Conservation (phyloP, 2,113 vertebrate genomes). For the Oceanodroma tethys region DNA sequence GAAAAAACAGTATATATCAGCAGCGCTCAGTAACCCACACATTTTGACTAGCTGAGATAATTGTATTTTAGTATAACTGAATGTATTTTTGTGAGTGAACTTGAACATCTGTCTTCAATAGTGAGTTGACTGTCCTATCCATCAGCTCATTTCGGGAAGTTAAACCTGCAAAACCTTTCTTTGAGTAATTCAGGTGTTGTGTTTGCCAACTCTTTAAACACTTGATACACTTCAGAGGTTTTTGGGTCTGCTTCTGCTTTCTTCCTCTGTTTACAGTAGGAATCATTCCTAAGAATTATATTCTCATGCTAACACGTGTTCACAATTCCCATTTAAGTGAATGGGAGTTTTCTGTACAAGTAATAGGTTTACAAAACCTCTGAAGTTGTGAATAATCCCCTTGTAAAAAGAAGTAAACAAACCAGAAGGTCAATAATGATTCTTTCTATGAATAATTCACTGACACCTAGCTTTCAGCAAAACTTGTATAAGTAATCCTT, state of each 20-base stretch:
- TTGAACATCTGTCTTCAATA: neutral
- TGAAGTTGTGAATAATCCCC: neutral
- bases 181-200: neutral
- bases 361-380: neutral
- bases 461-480: neutral
- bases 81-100: neutral
- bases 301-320: neutral
- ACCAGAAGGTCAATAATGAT: neutral
- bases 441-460: neutral
- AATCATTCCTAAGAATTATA: neutral
- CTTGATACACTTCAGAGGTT: neutral
- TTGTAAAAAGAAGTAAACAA: neutral
- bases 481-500: slow-evolving; percentile 67
- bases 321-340: neutral
- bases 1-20: neutral
- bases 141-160: neutral
- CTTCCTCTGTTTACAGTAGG: neutral
- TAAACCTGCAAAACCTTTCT: neutral
- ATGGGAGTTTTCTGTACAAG: neutral
- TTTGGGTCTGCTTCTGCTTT: neutral
- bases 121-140: neutral
- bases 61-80: neutral
- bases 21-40: neutral
- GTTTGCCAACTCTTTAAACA: neutral
- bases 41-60: neutral